Evolutionary conservation across 2,888 invertebrate species (phyloP).

Genomic region (Electrophaes corylata): DNA sequence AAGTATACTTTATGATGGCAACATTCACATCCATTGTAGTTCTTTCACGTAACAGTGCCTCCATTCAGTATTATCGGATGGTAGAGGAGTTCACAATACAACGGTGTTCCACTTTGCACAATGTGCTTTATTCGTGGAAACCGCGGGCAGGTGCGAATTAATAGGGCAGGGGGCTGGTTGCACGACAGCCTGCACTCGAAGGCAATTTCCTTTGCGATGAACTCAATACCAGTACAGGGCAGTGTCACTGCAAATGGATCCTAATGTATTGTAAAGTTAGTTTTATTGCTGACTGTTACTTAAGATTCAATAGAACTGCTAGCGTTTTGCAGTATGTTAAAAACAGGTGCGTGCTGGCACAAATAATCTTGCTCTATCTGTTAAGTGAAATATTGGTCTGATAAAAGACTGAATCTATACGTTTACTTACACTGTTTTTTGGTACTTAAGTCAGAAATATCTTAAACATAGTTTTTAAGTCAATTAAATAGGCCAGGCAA

Average conservation of each 20-base stretch:
- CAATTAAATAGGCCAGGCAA: too few relatives aligned
- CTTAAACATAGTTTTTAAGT: too few relatives aligned
- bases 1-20: neutral
- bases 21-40: neutral
- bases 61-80: neutral
- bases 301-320: neutral
- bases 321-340: too few relatives aligned
- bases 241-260: constrained; percentile 12
- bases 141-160: constrained; percentile 39
- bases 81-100: constrained; percentile 10
- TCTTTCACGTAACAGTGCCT: neutral
- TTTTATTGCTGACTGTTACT: neutral
- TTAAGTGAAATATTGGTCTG: too few relatives aligned
- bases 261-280: constrained; percentile 2
- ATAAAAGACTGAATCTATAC: too few relatives aligned
- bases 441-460: too few relatives aligned
- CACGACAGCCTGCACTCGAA: constrained; percentile 25
- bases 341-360: neutral
- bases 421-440: too few relatives aligned
- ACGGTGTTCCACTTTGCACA: constrained; percentile 26
- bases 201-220: constrained; percentile 36
- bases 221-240: constrained; percentile 18
- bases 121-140: constrained; percentile 21
- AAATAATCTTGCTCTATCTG: too few relatives aligned
- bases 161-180: constrained; percentile 32